Percentiles rank a stretch among this genome's conserved stretches.
phyloP scores from a whole-genome alignment of 1,140 invertebrate genomes.

The Drosophila setifemur region DNA sequence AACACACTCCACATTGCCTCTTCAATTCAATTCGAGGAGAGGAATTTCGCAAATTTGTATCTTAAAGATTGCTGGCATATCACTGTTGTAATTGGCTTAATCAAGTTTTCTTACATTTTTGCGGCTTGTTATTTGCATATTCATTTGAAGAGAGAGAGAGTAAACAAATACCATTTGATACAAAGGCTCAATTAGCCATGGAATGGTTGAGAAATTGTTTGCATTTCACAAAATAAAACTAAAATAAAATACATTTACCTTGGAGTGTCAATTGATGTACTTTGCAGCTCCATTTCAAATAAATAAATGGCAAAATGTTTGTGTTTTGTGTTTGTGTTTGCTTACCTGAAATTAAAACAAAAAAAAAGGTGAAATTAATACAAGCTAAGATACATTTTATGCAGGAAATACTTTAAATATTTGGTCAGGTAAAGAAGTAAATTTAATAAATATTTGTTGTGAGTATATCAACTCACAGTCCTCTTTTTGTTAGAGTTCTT shows the following conservation, averaged over 20 bases:
- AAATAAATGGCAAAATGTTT: neutral
- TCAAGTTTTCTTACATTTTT: neutral
- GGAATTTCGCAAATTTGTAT: neutral
- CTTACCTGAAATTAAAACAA: conserved; percentile 12
- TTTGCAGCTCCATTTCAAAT: no score
- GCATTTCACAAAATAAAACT: neutral
- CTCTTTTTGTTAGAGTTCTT: no score
- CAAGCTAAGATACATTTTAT: neutral
- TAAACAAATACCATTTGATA: no score
- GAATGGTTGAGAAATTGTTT: neutral
- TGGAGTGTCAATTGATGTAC: neutral
- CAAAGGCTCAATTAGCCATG: neutral
- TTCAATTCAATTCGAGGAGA: neutral
- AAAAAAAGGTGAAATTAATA: neutral
- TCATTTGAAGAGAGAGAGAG: neutral
- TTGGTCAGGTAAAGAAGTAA: no score
- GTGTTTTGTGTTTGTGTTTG: neutral
- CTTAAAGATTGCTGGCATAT: neutral
- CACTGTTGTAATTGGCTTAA: neutral
- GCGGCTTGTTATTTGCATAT: neutral
- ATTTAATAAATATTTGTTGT: no score
- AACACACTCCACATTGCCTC: no score
- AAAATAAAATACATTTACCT: conserved; percentile 7
- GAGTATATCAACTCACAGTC: no score
- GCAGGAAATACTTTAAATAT: no score